Base-by-base conservation (phyloP, 2,113 vertebrate species). In the Heptranchias perlo region DNA sequence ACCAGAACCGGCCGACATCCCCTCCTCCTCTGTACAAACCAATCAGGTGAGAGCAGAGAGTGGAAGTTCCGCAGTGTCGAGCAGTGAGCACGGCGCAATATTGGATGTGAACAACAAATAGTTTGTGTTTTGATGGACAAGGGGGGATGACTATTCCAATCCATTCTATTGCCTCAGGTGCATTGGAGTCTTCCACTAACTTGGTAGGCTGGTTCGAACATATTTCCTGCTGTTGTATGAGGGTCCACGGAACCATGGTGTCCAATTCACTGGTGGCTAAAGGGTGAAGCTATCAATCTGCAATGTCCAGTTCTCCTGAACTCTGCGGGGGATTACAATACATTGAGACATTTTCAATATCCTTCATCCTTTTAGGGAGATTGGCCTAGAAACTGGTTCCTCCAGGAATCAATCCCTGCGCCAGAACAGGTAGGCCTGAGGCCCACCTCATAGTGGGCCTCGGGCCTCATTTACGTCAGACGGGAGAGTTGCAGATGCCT, bases 1-100 rank as follows among this genome's bases (percentile, higher is more conserved):
- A 98, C 97, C 98, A 99, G 97, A 99, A 96, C 96, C 97, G 98
- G 16, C 98, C 98, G 0, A 93, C 93, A 62, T 97, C 97, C 0
- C 97, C 98, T 47, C 98, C 98, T 0, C 96, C 97, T 96, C 97
- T 98, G 0, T 96, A 97, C 0, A 64, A 98, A 97, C 98, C 98
- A 0, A 0, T 96, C 96, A 98, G 98, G 99, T 99, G 95, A 97
- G 97, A 95, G 18, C 58, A 64, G 25, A 28, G 89, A 92, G n/a
- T 7, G 64, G 39, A 65, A 94, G 0, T 21, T n/a, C 47, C 44
- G 10, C 62, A 44, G 10, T 31, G 2, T 18, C 10, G 7, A 10
- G 39, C 62, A 69, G 31, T 39, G 16, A 61, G 21, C 31, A 4
- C 87, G 6, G 6, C 25, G 11, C 49, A 89, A 54, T 54, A 92